These are phyloP conservation scores for Hylomyscus alleni DNA, from an alignment of 2,797 vertebrate genomes.

Conservation along the genomic window DNA sequence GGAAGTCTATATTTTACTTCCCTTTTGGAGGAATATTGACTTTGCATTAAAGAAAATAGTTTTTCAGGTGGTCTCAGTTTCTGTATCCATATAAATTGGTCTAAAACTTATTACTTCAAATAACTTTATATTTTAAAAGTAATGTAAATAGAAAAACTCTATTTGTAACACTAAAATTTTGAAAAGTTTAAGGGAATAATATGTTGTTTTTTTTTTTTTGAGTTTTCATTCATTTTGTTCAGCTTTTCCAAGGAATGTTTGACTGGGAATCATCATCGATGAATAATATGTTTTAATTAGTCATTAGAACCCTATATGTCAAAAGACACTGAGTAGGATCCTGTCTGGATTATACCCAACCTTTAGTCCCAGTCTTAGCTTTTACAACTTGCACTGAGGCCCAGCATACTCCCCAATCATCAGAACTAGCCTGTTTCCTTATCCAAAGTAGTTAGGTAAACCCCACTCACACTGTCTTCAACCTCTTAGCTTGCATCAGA, in stretches of 20 bases:
- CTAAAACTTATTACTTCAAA: constrained; percentile 73
- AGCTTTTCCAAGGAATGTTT: too few species aligned
- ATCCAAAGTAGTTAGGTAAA: too few species aligned
- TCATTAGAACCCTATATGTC: not conserved
- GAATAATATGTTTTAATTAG: constrained; percentile 6
- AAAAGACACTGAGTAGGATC: not conserved
- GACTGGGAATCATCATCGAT: too few species aligned
- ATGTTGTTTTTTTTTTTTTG: too few species aligned
- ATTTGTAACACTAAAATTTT: not conserved
- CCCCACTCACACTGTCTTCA: not conserved
- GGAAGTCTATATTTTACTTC: not conserved
- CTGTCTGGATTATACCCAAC: not conserved
- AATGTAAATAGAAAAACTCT: constrained; percentile 43
- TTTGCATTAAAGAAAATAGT: constrained; percentile 1
- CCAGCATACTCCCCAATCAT: not conserved
- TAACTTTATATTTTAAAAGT: constrained; percentile 41
- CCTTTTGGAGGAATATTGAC: not conserved
- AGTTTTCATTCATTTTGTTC: too few species aligned
- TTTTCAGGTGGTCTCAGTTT: constrained; percentile 49
- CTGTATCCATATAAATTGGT: not conserved
- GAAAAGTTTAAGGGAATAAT: not conserved
- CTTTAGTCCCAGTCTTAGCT: not conserved
- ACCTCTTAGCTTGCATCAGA: not conserved
- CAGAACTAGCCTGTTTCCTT: not conserved
- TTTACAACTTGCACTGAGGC: not conserved